Evolutionary conservation across 2,888 invertebrate genomes (phyloP).

Genomic region (Zootermopsis nevadensis): DNA sequence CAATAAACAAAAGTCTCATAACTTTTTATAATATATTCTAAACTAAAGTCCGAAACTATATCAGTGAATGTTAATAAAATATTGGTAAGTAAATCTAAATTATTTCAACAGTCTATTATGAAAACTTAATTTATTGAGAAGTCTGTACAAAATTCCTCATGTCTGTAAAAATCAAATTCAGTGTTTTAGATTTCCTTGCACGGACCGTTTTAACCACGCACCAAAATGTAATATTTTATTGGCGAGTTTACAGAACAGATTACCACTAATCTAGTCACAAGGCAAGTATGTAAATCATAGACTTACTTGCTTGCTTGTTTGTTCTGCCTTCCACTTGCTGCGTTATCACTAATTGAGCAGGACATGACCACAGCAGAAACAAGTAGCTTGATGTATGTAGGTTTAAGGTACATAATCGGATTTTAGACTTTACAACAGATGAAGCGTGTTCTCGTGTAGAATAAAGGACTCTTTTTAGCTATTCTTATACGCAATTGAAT

Average conservation of each 20-base stretch:
- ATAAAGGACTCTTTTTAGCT: not conserved
- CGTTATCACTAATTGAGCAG: conserved; percentile 37
- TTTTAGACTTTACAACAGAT: not conserved
- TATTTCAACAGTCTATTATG: too few relatives aligned
- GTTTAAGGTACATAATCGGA: not conserved
- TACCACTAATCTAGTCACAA: not conserved
- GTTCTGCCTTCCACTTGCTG: conserved; percentile 36
- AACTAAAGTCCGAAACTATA: too few relatives aligned
- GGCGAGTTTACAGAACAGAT: conserved; percentile 25
- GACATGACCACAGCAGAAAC: not conserved
- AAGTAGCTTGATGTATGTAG: not conserved
- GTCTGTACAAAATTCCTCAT: too few relatives aligned
- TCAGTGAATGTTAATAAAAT: too few relatives aligned
- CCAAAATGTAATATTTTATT: conserved; percentile 33
- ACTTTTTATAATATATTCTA: too few relatives aligned
- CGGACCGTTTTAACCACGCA: not conserved
- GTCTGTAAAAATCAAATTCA: too few relatives aligned
- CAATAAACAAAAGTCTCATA: too few relatives aligned
- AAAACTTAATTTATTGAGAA: too few relatives aligned
- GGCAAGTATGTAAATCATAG: conserved; percentile 37
- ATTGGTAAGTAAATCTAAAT: too few relatives aligned
- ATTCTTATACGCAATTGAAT: not conserved
- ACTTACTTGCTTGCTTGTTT: conserved; percentile 27
- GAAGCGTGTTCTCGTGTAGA: not conserved
- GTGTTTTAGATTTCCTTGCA: too few relatives aligned